Percentiles rank a stretch among this genome's conserved stretches.
These are phyloP conservation scores for Hydrotaea cyrtoneurina DNA, from an alignment of 2,888 invertebrate species.

Conservation along the genomic window DNA sequence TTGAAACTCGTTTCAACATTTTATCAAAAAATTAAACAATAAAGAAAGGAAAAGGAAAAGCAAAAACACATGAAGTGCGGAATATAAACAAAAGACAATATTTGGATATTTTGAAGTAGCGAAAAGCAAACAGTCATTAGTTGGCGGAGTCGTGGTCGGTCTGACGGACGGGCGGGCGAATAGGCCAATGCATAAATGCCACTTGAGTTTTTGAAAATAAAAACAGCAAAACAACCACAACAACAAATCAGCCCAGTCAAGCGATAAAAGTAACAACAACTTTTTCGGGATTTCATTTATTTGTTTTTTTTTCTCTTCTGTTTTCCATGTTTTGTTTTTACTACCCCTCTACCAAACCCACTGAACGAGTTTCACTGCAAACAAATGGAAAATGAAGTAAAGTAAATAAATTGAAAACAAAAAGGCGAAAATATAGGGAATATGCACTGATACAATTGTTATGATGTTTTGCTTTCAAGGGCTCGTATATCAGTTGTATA, in stretches of 20 bases:
- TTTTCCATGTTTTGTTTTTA: background rate
- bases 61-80: background rate
- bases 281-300: background rate
- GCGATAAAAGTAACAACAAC: background rate
- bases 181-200: slow-evolving; percentile 5
- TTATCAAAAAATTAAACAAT: background rate
- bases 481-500: background rate
- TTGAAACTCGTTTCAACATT: background rate
- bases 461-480: background rate
- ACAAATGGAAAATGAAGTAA: slow-evolving; percentile 17
- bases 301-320: background rate
- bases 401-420: background rate
- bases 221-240: slow-evolving; percentile 4
- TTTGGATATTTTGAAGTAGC: slow-evolving; percentile 55
- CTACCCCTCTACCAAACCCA: background rate
- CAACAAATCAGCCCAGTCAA: too few relatives aligned
- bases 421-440: background rate
- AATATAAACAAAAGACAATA: background rate
- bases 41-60: too few relatives aligned
- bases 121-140: slow-evolving; percentile 17
- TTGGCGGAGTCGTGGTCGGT: background rate
- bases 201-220: slow-evolving; percentile 20
- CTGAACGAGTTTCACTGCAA: slow-evolving; percentile 16
- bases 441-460: slow-evolving; percentile 6
- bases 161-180: background rate